Evolutionary conservation across 2,797 vertebrate species (phyloP).

Genomic region (Parotocinclus haroldoi): DNA sequence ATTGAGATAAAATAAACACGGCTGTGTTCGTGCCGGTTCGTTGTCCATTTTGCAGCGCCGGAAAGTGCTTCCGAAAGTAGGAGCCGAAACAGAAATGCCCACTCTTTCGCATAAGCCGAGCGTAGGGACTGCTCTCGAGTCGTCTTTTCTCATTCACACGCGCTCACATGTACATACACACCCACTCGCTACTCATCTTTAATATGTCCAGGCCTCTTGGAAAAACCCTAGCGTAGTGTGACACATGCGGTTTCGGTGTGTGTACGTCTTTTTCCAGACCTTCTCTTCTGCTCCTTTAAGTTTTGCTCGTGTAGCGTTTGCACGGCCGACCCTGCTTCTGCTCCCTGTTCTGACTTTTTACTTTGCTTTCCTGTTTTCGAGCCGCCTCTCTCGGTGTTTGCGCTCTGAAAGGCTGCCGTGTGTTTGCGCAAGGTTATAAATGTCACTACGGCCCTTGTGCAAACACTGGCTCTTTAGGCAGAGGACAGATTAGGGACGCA

Average conservation of each 20-base stretch:
- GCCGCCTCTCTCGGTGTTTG: conserved; percentile 28
- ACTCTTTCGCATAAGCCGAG: background rate
- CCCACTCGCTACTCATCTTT: conserved; percentile 18
- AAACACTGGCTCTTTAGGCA: conserved; percentile 34
- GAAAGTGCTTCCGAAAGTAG: background rate
- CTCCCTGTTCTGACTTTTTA: background rate
- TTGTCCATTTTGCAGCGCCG: background rate
- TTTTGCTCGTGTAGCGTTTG: too few relatives aligned
- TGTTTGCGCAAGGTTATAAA: conserved; percentile 32
- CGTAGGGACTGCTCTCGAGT: background rate
- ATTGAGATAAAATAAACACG: too few relatives aligned
- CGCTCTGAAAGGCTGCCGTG: conserved; percentile 10
- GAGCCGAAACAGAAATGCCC: background rate
- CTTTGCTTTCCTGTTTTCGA: conserved; percentile 25
- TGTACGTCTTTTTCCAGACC: conserved; percentile 54
- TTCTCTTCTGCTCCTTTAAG: conserved; percentile 35
- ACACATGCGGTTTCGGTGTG: conserved; percentile 42
- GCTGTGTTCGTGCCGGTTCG: background rate
- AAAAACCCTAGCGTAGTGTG: conserved; percentile 34
- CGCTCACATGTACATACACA: conserved; percentile 11
- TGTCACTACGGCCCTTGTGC: conserved; percentile 26
- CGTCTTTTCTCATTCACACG: background rate
- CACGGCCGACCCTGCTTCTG: too few relatives aligned
- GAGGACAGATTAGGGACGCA: conserved; percentile 34
- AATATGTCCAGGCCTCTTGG: conserved; percentile 36